These are phyloP conservation scores for Actenoides hombroni DNA, from an alignment of 2,113 vertebrate species.

Conservation along the genomic window DNA sequence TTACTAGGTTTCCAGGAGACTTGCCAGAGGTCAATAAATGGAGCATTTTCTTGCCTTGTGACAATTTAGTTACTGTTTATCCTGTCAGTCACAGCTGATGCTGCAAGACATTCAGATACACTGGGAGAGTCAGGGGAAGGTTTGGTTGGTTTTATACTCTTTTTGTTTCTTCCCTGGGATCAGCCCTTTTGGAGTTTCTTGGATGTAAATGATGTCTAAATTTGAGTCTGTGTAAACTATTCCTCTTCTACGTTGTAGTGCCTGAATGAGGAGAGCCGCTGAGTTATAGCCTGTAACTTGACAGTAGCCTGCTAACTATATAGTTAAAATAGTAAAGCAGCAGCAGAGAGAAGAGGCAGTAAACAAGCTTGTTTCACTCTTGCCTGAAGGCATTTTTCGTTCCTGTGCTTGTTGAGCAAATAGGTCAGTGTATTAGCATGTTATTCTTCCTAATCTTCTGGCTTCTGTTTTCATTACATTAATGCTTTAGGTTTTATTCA, in stretches of 20 bases:
- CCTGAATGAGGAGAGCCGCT: neutral
- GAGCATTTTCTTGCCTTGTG: neutral
- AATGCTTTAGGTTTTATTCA: neutral
- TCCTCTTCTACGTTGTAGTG: neutral
- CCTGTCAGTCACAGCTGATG: constrained; percentile 50
- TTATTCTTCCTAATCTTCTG: neutral
- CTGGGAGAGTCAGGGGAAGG: accelerated
- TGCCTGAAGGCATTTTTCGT: neutral
- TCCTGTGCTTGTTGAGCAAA: constrained; percentile 1
- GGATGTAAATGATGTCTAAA: neutral
- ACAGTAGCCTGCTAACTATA: neutral
- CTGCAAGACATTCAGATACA: neutral
- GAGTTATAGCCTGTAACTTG: neutral
- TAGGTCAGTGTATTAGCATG: neutral
- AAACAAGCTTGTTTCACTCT: neutral
- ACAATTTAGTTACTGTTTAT: neutral
- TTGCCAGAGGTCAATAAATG: neutral
- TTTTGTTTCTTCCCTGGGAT: neutral
- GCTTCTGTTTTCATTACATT: neutral
- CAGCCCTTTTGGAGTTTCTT: neutral
- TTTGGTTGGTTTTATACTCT: neutral
- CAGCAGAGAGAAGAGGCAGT: neutral
- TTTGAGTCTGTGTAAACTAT: neutral
- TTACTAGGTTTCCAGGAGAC: constrained; percentile 16
- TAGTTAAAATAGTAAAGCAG: neutral